phyloP scores from a whole-genome alignment of 1,140 invertebrate species.

The Ooceraea biroi region DNA sequence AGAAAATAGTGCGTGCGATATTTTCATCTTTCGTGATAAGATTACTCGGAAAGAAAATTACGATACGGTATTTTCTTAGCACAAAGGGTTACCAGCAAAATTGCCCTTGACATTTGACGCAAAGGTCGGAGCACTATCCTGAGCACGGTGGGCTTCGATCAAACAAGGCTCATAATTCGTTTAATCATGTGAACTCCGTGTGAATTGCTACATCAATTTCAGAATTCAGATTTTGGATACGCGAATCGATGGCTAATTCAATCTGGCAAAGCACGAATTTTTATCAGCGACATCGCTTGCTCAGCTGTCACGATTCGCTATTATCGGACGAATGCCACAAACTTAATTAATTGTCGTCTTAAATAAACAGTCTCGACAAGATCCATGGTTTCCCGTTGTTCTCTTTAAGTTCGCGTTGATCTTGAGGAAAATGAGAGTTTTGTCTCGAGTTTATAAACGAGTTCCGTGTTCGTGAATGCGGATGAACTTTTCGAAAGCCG shows the following conservation, averaged over 20 bases:
- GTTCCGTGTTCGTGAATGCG: neutral
- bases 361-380: neutral
- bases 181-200: neutral
- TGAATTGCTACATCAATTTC: neutral
- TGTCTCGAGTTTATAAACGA: neutral
- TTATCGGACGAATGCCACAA: neutral
- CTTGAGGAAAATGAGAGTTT: neutral
- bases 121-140: slow-evolving; percentile 13
- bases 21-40: neutral
- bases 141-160: neutral
- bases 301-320: too few relatives aligned
- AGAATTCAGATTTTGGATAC: neutral
- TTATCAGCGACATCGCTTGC: too few relatives aligned
- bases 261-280: neutral
- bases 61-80: neutral
- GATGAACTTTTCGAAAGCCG: neutral
- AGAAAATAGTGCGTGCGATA: neutral
- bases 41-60: slow-evolving; percentile 28
- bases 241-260: neutral
- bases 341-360: neutral
- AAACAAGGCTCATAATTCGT: neutral
- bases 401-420: neutral
- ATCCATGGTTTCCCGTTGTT: neutral
- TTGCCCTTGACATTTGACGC: slow-evolving; percentile 48
- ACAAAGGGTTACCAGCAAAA: neutral